Conservation (phyloP, 2,797 vertebrate species). For the Trematomus bernacchii region DNA sequence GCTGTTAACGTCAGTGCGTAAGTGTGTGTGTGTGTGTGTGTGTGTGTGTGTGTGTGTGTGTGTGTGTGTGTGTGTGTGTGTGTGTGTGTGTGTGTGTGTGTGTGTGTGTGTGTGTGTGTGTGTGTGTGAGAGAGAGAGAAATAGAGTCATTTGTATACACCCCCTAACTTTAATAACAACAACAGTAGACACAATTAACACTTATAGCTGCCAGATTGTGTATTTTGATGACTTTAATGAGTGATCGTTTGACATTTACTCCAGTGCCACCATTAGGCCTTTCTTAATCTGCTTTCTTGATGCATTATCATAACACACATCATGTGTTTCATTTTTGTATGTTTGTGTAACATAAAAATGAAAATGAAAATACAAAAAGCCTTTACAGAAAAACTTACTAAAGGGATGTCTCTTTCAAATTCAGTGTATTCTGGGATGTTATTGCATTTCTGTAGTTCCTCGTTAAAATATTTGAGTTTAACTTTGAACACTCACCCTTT, state of each 20-base stretch:
- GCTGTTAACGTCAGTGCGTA: conserved; percentile 63
- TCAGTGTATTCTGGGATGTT: not conserved
- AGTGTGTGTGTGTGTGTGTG: conserved; percentile 41
- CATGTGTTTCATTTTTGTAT: no score
- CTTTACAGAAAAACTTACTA: not conserved
- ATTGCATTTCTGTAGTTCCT: not conserved
- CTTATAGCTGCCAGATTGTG: no score
- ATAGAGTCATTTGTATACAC: no score
- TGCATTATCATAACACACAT: no score
- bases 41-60: not conserved
- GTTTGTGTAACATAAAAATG: no score
- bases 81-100: not conserved
- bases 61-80: conserved; percentile 26
- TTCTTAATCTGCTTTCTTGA: not conserved
- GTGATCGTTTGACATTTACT: no score
- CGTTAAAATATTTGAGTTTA: not conserved
- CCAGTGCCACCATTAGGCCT: not conserved
- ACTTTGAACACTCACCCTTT: not conserved
- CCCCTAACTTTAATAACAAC: no score
- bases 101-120: not conserved
- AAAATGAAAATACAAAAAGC: not conserved
- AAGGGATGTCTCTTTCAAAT: not conserved
- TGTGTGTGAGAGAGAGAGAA: no score
- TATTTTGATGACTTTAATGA: no score
- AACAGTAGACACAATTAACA: no score